A percentile compares a stretch with the other conserved stretches of the same genome.
phyloP scores from a whole-genome alignment of 2,797 vertebrate species.

The Dallia pectoralis region DNA sequence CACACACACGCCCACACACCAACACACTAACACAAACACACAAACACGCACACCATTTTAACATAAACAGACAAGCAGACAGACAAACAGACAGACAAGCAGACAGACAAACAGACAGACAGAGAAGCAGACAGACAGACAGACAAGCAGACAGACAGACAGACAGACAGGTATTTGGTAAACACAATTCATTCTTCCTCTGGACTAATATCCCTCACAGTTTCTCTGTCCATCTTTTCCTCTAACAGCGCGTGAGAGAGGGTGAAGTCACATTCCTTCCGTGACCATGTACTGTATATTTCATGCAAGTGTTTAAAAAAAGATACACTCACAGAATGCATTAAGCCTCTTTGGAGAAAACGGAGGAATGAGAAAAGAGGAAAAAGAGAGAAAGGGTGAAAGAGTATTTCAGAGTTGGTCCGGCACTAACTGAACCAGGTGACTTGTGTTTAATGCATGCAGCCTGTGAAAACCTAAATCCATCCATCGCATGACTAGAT shows the following conservation, averaged over 20 bases:
- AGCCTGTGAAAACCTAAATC: background rate
- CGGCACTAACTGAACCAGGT: background rate
- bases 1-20: background rate
- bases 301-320: conserved; percentile 41
- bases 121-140: background rate
- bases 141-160: background rate
- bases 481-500: background rate
- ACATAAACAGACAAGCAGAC: no score
- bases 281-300: conserved; percentile 41
- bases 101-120: background rate
- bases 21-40: background rate
- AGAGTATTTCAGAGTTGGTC: background rate
- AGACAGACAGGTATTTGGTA: background rate
- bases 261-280: conserved; percentile 14
- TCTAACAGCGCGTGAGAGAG: conserved; percentile 8
- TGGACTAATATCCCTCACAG: background rate
- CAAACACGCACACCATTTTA: no score
- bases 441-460: conserved; percentile 24
- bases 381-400: background rate
- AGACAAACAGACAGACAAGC: conserved; percentile 12
- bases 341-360: conserved; percentile 22
- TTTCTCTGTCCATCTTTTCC: background rate
- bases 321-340: conserved; percentile 29
- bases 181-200: background rate
- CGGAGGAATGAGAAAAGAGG: conserved; percentile 21